Percentiles rank a stretch among this genome's conserved stretches.
Conservation (phyloP, 2,797 vertebrate species). For the Menidia menidia region DNA sequence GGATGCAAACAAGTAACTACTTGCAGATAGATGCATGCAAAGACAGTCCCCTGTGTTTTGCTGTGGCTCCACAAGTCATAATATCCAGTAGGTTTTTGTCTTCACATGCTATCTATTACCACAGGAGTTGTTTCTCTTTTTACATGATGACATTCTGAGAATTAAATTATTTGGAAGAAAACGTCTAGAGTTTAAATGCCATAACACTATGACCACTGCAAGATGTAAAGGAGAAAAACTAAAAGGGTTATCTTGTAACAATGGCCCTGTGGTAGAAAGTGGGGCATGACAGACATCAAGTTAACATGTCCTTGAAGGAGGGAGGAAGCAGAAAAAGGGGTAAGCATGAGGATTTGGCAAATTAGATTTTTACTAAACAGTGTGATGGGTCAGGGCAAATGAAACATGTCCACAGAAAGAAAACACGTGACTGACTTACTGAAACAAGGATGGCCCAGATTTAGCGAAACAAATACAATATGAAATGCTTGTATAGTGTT, state of each 20-base stretch:
- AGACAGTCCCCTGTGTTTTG: neutral
- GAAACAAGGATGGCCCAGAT: no score
- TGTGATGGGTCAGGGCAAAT: no score
- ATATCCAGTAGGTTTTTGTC: neutral
- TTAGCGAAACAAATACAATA: no score
- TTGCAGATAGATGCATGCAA: constrained; percentile 1
- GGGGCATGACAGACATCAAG: neutral
- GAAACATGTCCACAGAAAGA: no score
- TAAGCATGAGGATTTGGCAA: no score
- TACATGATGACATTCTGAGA: neutral
- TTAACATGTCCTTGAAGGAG: neutral
- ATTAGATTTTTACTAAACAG: no score
- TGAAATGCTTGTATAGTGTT: no score
- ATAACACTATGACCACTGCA: neutral
- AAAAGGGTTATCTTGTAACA: neutral
- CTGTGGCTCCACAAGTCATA: neutral
- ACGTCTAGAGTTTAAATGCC: neutral
- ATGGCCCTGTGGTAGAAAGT: neutral
- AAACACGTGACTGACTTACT: no score
- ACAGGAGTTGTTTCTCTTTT: no score
- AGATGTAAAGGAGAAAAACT: neutral
- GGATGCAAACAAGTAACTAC: constrained; percentile 28
- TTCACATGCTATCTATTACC: neutral
- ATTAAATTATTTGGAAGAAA: neutral
- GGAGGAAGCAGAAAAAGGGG: no score